Conservation (phyloP, 2,888 invertebrate species). For the Cylloceria caligata region DNA sequence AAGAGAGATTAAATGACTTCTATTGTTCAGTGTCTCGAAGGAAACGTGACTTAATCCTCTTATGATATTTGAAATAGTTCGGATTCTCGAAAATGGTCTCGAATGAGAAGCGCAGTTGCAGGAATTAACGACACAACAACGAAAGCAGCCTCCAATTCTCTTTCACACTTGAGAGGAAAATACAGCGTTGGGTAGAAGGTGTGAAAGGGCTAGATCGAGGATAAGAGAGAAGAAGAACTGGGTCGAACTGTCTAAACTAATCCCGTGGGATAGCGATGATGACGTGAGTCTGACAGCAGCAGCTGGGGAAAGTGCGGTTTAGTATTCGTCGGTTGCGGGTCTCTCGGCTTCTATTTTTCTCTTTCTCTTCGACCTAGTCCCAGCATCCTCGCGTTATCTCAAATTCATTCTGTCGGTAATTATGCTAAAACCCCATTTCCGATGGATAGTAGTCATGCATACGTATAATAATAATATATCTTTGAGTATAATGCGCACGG, state of each 20-base stretch:
- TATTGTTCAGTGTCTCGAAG: slow-evolving; percentile 24
- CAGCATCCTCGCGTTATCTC: slow-evolving; percentile 6
- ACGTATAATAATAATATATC: too few species aligned
- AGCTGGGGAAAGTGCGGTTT: slow-evolving; percentile 52
- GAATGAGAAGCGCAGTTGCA: slow-evolving; percentile 4
- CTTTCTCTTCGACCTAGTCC: slow-evolving; percentile 32
- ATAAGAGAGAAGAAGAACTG: slow-evolving; percentile 53
- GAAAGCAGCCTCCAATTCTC: slow-evolving; percentile 61
- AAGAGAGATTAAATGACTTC: not conserved
- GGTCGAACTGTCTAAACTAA: slow-evolving; percentile 68
- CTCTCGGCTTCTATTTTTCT: slow-evolving; percentile 1
- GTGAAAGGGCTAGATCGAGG: slow-evolving; percentile 57
- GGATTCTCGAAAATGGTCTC: slow-evolving; percentile 42
- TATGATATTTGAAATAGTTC: slow-evolving; percentile 44
- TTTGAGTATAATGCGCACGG: too few species aligned
- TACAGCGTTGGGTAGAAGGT: slow-evolving; percentile 33
- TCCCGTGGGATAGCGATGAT: slow-evolving; percentile 61
- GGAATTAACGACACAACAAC: slow-evolving; percentile 15
- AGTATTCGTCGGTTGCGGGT: slow-evolving; percentile 41
- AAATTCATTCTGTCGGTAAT: slow-evolving; percentile 57
- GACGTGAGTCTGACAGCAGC: slow-evolving; percentile 63
- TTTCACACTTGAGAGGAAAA: slow-evolving; percentile 54
- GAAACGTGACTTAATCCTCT: slow-evolving; percentile 52
- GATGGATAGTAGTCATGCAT: too few species aligned
- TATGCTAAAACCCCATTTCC: slow-evolving; percentile 62